Percentiles rank a stretch among this genome's conserved stretches.
Conservation (phyloP, 2,113 vertebrate species). For the Chionis minor region DNA sequence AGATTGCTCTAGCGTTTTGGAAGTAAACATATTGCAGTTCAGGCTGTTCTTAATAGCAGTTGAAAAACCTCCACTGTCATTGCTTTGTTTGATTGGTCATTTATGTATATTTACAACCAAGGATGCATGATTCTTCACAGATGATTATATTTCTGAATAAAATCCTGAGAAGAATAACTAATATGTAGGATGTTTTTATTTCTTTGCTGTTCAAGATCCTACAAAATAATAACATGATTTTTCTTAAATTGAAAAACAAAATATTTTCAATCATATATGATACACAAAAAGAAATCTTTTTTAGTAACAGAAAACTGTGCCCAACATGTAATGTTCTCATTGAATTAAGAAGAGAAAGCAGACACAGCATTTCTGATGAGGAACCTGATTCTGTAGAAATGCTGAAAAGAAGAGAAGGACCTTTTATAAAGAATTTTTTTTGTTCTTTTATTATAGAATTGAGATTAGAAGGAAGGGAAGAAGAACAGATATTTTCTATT, state of each 20-base stretch:
- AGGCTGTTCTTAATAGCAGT: background rate
- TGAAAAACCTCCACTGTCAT: background rate
- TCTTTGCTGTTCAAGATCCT: background rate
- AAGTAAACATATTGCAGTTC: background rate
- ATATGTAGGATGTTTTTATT: background rate
- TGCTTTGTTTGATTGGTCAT: slow-evolving; percentile 23
- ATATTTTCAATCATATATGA: background rate
- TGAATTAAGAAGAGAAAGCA: background rate
- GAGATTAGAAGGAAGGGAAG: background rate
- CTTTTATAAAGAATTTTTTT: background rate
- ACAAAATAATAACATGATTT: background rate
- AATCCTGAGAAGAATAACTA: background rate
- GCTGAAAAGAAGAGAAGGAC: background rate
- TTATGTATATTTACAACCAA: background rate
- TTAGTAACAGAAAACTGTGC: background rate
- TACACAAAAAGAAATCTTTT: background rate
- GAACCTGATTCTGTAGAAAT: background rate
- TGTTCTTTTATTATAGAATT: background rate
- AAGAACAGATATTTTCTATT: background rate
- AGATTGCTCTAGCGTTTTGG: background rate
- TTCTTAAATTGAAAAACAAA: background rate
- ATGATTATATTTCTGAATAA: background rate
- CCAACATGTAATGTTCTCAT: background rate
- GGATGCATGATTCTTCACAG: background rate
- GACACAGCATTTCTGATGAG: background rate